phyloP scores from a whole-genome alignment of 2,113 vertebrate genomes.

The Naja naja region DNA sequence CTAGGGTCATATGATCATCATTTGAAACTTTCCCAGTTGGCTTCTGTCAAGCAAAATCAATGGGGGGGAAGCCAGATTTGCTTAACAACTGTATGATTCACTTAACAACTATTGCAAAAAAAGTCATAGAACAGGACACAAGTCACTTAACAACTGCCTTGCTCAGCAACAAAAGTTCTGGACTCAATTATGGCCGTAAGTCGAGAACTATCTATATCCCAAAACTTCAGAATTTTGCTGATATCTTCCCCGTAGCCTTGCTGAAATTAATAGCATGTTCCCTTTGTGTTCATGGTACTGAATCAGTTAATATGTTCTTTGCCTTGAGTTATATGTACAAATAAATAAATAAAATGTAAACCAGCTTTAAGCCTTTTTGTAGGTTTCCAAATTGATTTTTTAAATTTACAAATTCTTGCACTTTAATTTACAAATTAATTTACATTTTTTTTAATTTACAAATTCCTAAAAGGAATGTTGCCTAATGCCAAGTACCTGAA shows the following conservation, averaged over 20 bases:
- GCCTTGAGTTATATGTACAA: not conserved
- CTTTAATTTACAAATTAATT: not conserved
- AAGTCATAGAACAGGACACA: not conserved
- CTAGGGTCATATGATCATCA: not conserved
- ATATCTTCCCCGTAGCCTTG: not conserved
- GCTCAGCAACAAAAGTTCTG: not conserved
- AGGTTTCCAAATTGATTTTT: not conserved
- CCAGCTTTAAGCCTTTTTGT: not conserved
- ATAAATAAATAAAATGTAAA: not conserved
- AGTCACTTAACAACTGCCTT: not conserved
- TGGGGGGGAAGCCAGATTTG: not conserved
- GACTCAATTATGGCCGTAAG: not conserved
- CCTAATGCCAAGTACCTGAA: not conserved
- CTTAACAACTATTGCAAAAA: not conserved
- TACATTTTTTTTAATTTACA: not conserved
- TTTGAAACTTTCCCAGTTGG: not conserved
- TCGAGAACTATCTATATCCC: not conserved
- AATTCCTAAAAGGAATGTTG: not conserved
- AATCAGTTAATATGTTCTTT: not conserved
- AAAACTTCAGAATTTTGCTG: not conserved
- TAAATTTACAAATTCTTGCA: not conserved
- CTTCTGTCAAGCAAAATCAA: not conserved
- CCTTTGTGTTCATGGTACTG: not conserved
- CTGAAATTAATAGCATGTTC: not conserved
- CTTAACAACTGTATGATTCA: not conserved